Evolutionary conservation across 2,888 invertebrate genomes (phyloP).

Genomic region (Drosophila rubida): DNA sequence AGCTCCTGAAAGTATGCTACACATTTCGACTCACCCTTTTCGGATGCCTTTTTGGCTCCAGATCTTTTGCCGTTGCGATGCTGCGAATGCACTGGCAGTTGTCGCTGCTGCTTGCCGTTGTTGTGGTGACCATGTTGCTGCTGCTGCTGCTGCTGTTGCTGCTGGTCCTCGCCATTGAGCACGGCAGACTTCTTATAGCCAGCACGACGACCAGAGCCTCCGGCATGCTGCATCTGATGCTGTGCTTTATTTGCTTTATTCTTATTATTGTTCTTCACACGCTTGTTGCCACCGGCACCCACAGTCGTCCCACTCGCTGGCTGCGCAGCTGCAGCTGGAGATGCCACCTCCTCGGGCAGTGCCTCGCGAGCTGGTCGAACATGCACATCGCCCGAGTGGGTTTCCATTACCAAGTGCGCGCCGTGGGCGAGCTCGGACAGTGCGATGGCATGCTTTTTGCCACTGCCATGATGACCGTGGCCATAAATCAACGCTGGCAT

Average conservation of each 20-base stretch:
- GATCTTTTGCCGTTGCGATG: slow-evolving; percentile 76
- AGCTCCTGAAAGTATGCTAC: neutral
- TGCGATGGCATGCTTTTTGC: slow-evolving; percentile 34
- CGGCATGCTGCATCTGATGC: slow-evolving; percentile 49
- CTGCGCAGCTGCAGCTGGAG: slow-evolving; percentile 1
- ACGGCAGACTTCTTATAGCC: slow-evolving; percentile 53
- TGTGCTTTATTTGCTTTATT: slow-evolving; percentile 66
- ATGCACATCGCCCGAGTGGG: slow-evolving; percentile 54
- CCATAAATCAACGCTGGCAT: slow-evolving; percentile 49
- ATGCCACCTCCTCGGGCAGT: slow-evolving; percentile 10
- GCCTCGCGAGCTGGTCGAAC: slow-evolving; percentile 80
- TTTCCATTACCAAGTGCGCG: slow-evolving; percentile 63
- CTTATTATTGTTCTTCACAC: slow-evolving; percentile 75
- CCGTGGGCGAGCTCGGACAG: slow-evolving; percentile 41
- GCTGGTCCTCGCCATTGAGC: slow-evolving; percentile 48
- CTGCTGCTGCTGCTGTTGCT: slow-evolving; percentile 62
- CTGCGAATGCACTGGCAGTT: slow-evolving; percentile 75
- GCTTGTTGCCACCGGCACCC: slow-evolving; percentile 29
- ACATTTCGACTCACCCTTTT: slow-evolving; percentile 50
- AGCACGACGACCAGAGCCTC: slow-evolving; percentile 30
- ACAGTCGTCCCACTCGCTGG: slow-evolving; percentile 11
- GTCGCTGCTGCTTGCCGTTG: slow-evolving; percentile 75
- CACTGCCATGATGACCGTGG: slow-evolving; percentile 44
- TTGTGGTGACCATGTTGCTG: slow-evolving; percentile 58
- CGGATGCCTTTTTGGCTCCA: slow-evolving; percentile 62